Evolutionary conservation across 1,140 invertebrate genomes (phyloP).

Genomic region (Danaus plexippus): DNA sequence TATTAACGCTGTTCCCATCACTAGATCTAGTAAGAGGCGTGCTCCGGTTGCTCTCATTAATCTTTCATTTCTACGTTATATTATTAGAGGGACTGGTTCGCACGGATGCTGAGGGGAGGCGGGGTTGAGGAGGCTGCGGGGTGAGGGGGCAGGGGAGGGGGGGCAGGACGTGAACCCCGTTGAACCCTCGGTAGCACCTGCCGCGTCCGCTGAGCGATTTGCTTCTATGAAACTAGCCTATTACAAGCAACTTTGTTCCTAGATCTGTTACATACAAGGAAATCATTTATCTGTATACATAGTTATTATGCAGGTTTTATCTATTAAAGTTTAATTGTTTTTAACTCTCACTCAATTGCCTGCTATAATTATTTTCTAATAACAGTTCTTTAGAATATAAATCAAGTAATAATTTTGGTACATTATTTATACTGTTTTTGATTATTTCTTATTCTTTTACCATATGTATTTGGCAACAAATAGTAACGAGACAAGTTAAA

Average conservation of each 20-base stretch:
- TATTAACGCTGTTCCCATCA: conserved; percentile 9
- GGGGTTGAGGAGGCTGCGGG: background rate
- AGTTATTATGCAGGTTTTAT: no score
- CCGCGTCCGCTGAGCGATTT: conserved; percentile 40
- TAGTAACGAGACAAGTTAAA: no score
- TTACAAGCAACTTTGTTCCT: background rate
- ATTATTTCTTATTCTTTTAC: no score
- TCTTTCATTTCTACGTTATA: conserved; percentile 70
- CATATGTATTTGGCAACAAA: no score
- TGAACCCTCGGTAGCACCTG: conserved; percentile 67
- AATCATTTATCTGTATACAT: no score
- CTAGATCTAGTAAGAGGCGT: conserved; percentile 57
- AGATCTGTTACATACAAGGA: no score
- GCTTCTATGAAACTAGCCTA: conserved; percentile 20
- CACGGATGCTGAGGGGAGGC: conserved; percentile 50
- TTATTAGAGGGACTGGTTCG: conserved; percentile 69
- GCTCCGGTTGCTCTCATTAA: conserved; percentile 68
- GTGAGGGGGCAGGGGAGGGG: conserved; percentile 20
- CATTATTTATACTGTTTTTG: no score
- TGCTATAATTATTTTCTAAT: no score
- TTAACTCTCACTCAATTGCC: no score
- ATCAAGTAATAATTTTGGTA: no score
- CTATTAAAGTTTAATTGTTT: no score
- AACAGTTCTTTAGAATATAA: no score
- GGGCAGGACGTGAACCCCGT: conserved; percentile 49